Evolutionary conservation across 2,888 invertebrate species (phyloP), one percentile per base, ranked within the genome.

Genomic region (Nemotelus nigrinus): DNA sequence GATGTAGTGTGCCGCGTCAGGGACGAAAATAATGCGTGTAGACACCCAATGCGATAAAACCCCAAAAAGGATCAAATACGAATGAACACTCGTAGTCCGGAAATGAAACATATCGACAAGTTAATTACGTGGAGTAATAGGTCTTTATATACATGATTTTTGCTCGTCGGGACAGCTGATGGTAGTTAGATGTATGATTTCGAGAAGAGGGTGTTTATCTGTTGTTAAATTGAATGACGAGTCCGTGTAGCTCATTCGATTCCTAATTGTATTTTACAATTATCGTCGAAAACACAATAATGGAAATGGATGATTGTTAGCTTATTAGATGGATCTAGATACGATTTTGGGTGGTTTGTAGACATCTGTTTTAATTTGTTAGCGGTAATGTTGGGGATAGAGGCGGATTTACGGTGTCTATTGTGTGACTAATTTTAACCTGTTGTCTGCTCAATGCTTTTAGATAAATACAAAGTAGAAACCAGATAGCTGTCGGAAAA

Each of bases 111-210:
- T 60, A 74, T 74, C 74, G 74, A 74, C 74, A 74, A 74, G 74
- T 74, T 74, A 74, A 74, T 74, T 74, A 63, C 48, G 41, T 74
- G 63, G 63, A 74, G 74, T 74, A 74, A 74, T 72, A 72, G 71
- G 45, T 47, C 58, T 72, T 45, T 39, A 58, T 68, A 71, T 41
- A 63, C 60, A 25, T 25, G 25, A 25, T 25, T 25, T 25, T 74
- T 60, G 60, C 47, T 3, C 60, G n/a, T 60, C 7, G 60, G 41
- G 5, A 55, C 8, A 10, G 44, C 48, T 41, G 53, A 43, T 43
- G 53, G 25, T 68, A 55, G 47, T 5, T 68, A 45, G 44, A 2
- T 8, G n/a, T 39, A 65, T 65, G n/a, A 45, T 45, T 47, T 45
- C 39, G 39, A n/a, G 53, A 25, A 50, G 47, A 4, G 68, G 4